These are phyloP conservation scores for Aradophagus sp. DNA, from an alignment of 1,140 invertebrate genomes.

Conservation along the genomic window DNA sequence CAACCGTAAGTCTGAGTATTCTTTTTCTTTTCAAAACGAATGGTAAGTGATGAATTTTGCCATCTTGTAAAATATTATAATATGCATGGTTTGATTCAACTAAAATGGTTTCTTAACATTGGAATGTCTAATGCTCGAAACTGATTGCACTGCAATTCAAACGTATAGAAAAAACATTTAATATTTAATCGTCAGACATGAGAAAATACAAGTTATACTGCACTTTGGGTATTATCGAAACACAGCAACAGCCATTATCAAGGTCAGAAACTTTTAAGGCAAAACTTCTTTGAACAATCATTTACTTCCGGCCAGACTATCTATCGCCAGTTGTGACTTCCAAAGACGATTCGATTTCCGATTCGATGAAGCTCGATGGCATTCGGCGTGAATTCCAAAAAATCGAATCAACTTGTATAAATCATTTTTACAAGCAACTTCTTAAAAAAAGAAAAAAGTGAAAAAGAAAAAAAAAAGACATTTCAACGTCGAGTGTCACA, in stretches of 20 bases:
- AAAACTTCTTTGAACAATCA: slow-evolving; percentile 30
- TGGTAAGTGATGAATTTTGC: slow-evolving; percentile 22
- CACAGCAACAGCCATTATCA: slow-evolving; percentile 10
- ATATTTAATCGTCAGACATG: slow-evolving; percentile 22
- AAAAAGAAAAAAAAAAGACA: too few relatives aligned
- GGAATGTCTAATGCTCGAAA: not conserved
- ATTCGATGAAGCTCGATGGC: slow-evolving; percentile 17
- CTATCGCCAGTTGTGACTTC: slow-evolving; percentile 63
- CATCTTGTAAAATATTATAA: slow-evolving; percentile 5
- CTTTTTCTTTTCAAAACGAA: slow-evolving; percentile 7
- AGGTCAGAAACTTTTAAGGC: slow-evolving; percentile 22
- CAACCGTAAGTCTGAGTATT: not conserved
- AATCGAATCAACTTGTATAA: too few relatives aligned
- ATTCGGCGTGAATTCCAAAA: too few relatives aligned
- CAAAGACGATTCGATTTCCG: slow-evolving; percentile 56
- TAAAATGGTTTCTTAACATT: too few relatives aligned
- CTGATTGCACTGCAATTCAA: not conserved
- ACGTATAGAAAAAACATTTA: not conserved
- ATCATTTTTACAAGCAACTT: too few relatives aligned
- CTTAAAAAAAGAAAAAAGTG: too few relatives aligned
- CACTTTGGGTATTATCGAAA: slow-evolving; percentile 23
- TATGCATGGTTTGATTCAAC: slow-evolving; percentile 25
- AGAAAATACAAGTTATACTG: slow-evolving; percentile 33
- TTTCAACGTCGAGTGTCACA: slow-evolving; percentile 6
- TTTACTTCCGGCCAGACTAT: slow-evolving; percentile 54